phyloP scores from a whole-genome alignment of 2,888 invertebrate genomes.

The Agriopis aurantiaria region DNA sequence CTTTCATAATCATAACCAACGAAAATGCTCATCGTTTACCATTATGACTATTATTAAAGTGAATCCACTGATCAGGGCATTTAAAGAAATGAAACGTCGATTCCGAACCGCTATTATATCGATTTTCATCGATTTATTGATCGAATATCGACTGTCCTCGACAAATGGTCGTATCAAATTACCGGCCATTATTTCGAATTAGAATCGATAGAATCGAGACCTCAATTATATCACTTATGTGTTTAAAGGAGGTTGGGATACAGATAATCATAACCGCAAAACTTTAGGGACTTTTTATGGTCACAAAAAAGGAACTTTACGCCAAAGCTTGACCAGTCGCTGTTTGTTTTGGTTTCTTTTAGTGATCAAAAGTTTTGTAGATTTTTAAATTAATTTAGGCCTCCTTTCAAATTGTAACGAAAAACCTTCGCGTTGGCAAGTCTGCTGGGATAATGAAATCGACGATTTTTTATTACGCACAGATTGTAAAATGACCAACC shows the following conservation, averaged over 20 bases:
- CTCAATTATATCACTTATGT: slow-evolving; percentile 86
- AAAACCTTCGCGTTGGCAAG: slow-evolving; percentile 54
- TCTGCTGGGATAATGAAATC: slow-evolving; percentile 64
- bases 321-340: slow-evolving; percentile 38
- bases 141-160: slow-evolving; percentile 85
- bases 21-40: slow-evolving; percentile 75
- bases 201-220: slow-evolving; percentile 85
- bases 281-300: slow-evolving; percentile 55
- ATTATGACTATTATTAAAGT: slow-evolving; percentile 83
- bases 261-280: slow-evolving; percentile 76
- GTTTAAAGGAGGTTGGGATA: slow-evolving; percentile 83
- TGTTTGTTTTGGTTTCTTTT: slow-evolving; percentile 59
- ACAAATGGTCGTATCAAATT: slow-evolving; percentile 84
- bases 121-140: slow-evolving; percentile 86
- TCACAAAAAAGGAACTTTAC: slow-evolving; percentile 51
- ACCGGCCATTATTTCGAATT: slow-evolving; percentile 84
- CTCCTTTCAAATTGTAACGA: slow-evolving; percentile 24
- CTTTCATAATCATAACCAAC: slow-evolving; percentile 48
- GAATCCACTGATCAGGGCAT: slow-evolving; percentile 83
- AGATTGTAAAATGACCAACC: slow-evolving; percentile 78
- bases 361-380: slow-evolving; percentile 8
- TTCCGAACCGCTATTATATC: slow-evolving; percentile 80
- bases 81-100: slow-evolving; percentile 86
- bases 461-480: slow-evolving; percentile 72
- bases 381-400: slow-evolving; percentile 34